These are phyloP conservation scores for Gisinianus flammeolus DNA, from an alignment of 2,888 invertebrate species.

Conservation along the genomic window DNA sequence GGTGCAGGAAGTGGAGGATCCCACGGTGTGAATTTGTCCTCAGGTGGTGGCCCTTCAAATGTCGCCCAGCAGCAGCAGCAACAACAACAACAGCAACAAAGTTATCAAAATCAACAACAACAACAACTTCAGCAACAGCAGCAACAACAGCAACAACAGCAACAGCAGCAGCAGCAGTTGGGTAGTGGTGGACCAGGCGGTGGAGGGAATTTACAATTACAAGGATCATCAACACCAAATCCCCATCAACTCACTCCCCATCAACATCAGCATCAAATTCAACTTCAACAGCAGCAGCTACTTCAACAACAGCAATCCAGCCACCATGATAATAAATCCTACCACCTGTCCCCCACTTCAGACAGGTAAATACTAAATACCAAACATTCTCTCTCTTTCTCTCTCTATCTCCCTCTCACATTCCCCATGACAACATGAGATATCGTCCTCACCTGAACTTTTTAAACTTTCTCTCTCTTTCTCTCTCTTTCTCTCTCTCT, in stretches of 20 bases:
- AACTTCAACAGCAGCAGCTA: slow-evolving; percentile 48
- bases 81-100: slow-evolving; percentile 33
- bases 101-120: slow-evolving; percentile 6
- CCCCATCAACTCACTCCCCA: neutral
- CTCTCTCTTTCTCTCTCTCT: neutral
- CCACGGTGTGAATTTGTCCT: neutral
- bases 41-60: neutral
- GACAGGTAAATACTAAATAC: slow-evolving; percentile 41
- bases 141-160: neutral
- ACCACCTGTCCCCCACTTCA: slow-evolving; percentile 53
- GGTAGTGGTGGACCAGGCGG: slow-evolving; percentile 9
- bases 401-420: neutral
- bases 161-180: too few relatives aligned
- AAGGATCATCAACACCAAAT: neutral
- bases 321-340: slow-evolving; percentile 56
- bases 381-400: slow-evolving; percentile 4
- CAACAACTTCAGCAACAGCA: slow-evolving; percentile 14
- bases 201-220: neutral
- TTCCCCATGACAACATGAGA: neutral
- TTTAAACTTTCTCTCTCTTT: neutral
- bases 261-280: slow-evolving; percentile 13
- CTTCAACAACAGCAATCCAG: slow-evolving; percentile 31
- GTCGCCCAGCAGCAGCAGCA: slow-evolving; percentile 13
- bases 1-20: neutral
- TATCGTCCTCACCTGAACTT: neutral